Evolutionary conservation across 1,140 invertebrate genomes (phyloP), one percentile per base, ranked within the genome.

Genomic region (Caenorhabditis latens): DNA sequence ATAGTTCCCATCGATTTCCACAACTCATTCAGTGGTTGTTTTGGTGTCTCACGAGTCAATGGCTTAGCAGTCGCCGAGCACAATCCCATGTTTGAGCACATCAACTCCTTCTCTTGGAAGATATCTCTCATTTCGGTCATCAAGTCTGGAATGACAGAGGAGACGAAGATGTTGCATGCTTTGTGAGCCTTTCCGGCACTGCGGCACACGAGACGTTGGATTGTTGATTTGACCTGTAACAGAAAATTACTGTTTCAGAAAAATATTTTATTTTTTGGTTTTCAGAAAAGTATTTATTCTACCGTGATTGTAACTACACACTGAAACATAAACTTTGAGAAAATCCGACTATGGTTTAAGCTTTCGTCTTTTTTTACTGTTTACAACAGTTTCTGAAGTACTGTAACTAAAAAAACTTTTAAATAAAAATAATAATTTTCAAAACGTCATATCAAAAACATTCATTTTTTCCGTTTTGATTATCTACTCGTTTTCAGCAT

Each of bases 41-140:
- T 46, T 8, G 32, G 43, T 16, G 82, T 16, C 8, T 21, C 19
- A 50, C 71, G 71, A 13, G 71, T 11, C 4, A 19, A 16, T 50
- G 46, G 13, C 71, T 71, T 24, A n/a, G 46, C 14, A 50, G 32
- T 58, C 6, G 79, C 79, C 4, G 55, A n/a, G n/a, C 58, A 57
- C 53, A 84, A n/a, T 57, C 53, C 53, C 57, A 50, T 84, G 40
- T 67, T 84, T 4, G 46, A 63, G 61, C 53, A 57, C 57, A 84
- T 57, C 19, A 42, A 24, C 19, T 84, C 58, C 58, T 84, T 50
- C 46, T 79, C 71, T 6, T 7, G 21, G 71, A 79, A 79, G 4
- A 79, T 79, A 24, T 50, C 71, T n/a, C n/a, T 79, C 71, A 79
- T 79, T 53, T 79, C 71, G 71, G 71, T 50, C 71, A 79, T 79